Conservation (phyloP, 2,888 invertebrate genomes). For the Tyria jacobaeae region DNA sequence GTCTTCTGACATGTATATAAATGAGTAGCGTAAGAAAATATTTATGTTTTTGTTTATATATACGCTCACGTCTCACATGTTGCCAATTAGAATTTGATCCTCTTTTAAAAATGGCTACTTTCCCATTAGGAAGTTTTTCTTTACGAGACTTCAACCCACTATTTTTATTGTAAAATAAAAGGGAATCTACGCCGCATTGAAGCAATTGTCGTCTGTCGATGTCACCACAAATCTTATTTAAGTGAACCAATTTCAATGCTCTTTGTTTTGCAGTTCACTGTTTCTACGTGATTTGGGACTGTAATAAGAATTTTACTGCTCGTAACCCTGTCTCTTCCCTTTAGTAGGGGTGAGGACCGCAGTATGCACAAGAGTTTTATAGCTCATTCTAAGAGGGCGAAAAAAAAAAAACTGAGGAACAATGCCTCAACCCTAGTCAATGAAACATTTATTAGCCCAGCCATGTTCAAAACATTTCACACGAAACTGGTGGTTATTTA, state of each 20-base stretch:
- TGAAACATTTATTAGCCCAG: constrained; percentile 27
- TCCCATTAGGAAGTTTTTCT: not conserved
- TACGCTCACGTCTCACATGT: no score
- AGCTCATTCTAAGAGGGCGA: constrained; percentile 21
- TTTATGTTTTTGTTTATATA: not conserved
- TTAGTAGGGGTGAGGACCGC: constrained; percentile 19
- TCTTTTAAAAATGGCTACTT: not conserved
- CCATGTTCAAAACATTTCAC: no score
- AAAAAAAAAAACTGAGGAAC: constrained; percentile 24
- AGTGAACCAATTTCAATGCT: constrained; percentile 18
- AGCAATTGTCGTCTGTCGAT: constrained; percentile 7
- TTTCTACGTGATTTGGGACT: constrained; percentile 22
- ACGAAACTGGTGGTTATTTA: not conserved
- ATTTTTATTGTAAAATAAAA: not conserved
- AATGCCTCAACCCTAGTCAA: constrained; percentile 5
- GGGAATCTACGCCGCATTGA: not conserved
- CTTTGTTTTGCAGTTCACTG: constrained; percentile 20
- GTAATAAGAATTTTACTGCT: constrained; percentile 24
- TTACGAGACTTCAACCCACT: not conserved
- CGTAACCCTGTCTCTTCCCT: constrained; percentile 20
- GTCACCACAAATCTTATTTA: constrained; percentile 8
- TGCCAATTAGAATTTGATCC: no score
- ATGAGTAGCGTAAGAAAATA: not conserved
- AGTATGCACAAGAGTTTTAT: constrained; percentile 31
- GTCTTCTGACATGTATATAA: no score